Evolutionary conservation across 2,888 invertebrate genomes (phyloP).

Genomic region (Helicoverpa assulta): DNA sequence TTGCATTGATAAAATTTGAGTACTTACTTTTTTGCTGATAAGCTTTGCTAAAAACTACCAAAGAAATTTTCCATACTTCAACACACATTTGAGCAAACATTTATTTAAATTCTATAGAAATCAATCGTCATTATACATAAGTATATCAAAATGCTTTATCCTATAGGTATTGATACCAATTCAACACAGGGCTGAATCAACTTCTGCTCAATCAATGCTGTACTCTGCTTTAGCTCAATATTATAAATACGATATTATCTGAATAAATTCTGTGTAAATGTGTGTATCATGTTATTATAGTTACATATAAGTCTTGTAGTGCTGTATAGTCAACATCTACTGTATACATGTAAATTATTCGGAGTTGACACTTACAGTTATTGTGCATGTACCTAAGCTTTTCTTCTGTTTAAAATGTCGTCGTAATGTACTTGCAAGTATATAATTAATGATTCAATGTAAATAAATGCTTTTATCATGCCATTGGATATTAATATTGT

Average conservation of each 20-base stretch:
- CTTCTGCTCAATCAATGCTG: background rate
- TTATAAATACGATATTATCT: background rate
- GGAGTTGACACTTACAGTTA: conserved; percentile 1
- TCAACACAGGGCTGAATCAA: background rate
- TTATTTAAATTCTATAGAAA: background rate
- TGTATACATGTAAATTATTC: conserved; percentile 12
- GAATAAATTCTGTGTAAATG: background rate
- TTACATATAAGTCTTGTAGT: background rate
- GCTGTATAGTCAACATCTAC: conserved; percentile 4
- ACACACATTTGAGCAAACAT: background rate
- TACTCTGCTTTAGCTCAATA: conserved; percentile 6
- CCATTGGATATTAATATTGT: conserved; percentile 48
- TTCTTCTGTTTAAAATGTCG: background rate
- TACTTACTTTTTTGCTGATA: background rate
- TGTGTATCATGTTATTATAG: conserved; percentile 10
- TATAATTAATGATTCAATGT: conserved; percentile 17
- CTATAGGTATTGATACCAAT: background rate
- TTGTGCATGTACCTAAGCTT: background rate
- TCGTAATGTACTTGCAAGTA: conserved; percentile 21
- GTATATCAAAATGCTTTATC: too few relatives aligned
- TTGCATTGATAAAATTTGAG: conserved; percentile 11
- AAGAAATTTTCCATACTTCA: conserved; percentile 25
- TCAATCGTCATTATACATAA: too few relatives aligned
- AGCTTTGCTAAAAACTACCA: conserved; percentile 10
- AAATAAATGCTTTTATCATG: conserved; percentile 42